Conservation (phyloP, 2,888 invertebrate species). For the Halocaridina rubra region DNA sequence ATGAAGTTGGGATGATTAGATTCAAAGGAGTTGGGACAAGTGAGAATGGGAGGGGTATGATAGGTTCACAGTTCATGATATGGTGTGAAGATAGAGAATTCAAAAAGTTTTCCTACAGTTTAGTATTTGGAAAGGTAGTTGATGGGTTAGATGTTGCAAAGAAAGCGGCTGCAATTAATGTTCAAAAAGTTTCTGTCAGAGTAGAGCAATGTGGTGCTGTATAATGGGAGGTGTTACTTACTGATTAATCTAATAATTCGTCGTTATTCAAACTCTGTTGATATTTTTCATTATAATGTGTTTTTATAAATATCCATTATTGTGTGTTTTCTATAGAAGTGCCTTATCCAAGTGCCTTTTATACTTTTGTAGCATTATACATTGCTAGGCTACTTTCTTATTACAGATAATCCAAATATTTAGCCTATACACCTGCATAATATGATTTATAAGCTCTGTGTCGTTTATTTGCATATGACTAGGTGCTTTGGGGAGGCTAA, state of each 20-base stretch:
- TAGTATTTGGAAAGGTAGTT: slow-evolving; percentile 63
- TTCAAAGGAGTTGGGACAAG: slow-evolving; percentile 63
- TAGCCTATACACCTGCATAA: no score
- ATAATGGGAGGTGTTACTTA: no score
- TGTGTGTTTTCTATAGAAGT: slow-evolving; percentile 33
- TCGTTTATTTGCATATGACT: no score
- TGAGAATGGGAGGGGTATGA: slow-evolving; percentile 62
- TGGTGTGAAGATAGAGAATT: slow-evolving; percentile 63
- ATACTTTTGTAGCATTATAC: slow-evolving; percentile 37
- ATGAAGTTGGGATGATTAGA: slow-evolving; percentile 62
- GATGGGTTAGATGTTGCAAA: slow-evolving; percentile 65
- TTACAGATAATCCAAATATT: no score
- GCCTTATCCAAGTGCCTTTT: slow-evolving; percentile 49
- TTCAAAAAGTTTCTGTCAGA: slow-evolving; percentile 49
- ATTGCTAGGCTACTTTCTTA: no score
- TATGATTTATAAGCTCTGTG: no score
- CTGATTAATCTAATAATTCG: no score
- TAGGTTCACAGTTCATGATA: slow-evolving; percentile 64
- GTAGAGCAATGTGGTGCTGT: slow-evolving; percentile 60
- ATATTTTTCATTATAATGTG: not conserved
- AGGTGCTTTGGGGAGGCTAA: no score
- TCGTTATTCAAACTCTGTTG: not conserved
- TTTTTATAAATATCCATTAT: not conserved
- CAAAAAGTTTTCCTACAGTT: slow-evolving; percentile 63
- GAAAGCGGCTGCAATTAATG: slow-evolving; percentile 58